Evolutionary conservation across 2,797 vertebrate species (phyloP), one percentile per base, ranked within the genome.

Genomic region (Anisognathus igniventris): DNA sequence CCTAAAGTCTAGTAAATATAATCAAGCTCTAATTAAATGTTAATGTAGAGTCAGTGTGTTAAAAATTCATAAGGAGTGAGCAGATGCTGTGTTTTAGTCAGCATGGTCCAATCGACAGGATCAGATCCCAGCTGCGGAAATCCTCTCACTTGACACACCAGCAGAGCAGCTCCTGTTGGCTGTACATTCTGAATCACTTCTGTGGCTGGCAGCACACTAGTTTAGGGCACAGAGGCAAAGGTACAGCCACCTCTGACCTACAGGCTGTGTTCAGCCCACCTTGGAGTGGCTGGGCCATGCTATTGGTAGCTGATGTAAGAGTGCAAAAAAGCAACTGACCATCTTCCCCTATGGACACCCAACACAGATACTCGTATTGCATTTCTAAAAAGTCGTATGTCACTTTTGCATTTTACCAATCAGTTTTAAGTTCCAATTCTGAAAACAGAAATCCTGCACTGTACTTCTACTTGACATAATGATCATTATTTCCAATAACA

Each of bases 1-100:
- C 53, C 45, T 83, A 65, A 95, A 89, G 56, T 84, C 70, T 66
- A 92, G 73, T 92, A 95, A 96, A 94, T 86, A 73, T 74, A 94
- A 93, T 88, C 74, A 96, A 77, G 35, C 30, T 93, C 84, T 88
- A 95, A 97, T 95, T 86, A 93, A 96, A 90, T 93, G 82, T 96
- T 86, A 74, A 90, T 94, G 67, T 62, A 81, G 64, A 75, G 57
- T 35, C 61, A 75, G 31, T 42, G 14, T 72, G 65, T 88, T 93
- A 92, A 85, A 92, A 92, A 62, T 93, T 94, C 96, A 95, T 94
- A 56, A 97, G 23, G 24, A 71, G 27, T 47, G 12, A 91, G 20
- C 87, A 95, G 89, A 93, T 45, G 75, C 39, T 76, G 18, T 60
- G 45, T 64, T 82, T 85, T 53, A 76, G 61, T 70, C 57, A 89